Base-by-base conservation (phyloP, 1,140 invertebrate species). In the Cardiocondyla obscurior region DNA sequence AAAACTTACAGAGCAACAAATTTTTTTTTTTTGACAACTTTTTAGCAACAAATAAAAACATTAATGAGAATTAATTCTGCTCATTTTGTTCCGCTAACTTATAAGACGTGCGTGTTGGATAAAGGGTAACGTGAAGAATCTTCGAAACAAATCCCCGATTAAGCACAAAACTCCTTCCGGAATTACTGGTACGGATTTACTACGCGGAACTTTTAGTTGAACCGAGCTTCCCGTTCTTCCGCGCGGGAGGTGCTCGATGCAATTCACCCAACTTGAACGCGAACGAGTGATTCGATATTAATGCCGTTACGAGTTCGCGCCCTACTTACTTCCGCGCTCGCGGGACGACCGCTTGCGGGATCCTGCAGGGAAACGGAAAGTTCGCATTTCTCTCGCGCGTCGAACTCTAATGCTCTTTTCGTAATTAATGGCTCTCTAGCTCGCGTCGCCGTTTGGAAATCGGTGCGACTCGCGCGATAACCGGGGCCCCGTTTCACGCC, bases 271-370 rank as follows among this genome's bases (percentile, higher is more conserved):
- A 82, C 64, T 88, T 72, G 55, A 81, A 82, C 82, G 57, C 72
- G 85, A 87, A 85, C 85, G 76, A 82, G 58, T 82, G 82, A 88
- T 88, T 87, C 86, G 85, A 88, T 88, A 88, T 88, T 87, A 87
- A 88, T 88, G 85, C 65, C 83, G 82, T 87, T 88, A 88, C 83
- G 76, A 87, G 77, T 85, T 87, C 70, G 58, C 76, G 76, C 82
- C 82, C 87, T 84, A 85, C 85, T 82, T 85, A 74, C 42, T 44
- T 51, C 76, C 55, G 39, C 72, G 57, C 57, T 49, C 42, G 60
- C 74, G 74, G 19, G 60, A 77, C 60, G 76, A 58, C 58, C 76
- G 60, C 81, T 70, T 69, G 72, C 73, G 36, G 42, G 84, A n/a
- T n/a, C 58, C 64, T 69, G n/a, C 25, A 36, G 64, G 22, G 57